These are phyloP conservation scores for Pardosa pseudoannulata DNA, from an alignment of 2,888 invertebrate species.

Conservation along the genomic window DNA sequence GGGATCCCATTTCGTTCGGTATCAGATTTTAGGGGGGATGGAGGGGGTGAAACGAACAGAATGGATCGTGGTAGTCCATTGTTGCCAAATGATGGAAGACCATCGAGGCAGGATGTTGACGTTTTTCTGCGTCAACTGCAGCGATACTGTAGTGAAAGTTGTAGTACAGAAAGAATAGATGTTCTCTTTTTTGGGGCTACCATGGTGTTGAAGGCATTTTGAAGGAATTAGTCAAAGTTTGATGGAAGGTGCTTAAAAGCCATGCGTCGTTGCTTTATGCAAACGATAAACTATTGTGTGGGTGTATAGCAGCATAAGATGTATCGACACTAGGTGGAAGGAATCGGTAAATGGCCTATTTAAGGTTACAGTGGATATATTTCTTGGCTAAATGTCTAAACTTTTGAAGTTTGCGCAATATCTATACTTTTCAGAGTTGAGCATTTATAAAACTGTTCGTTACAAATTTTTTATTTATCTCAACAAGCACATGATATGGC, in stretches of 20 bases:
- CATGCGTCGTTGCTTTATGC: neutral
- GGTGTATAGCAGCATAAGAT: too few relatives aligned
- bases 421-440: too few relatives aligned
- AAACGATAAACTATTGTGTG: too few relatives aligned
- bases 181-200: neutral
- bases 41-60: too few relatives aligned
- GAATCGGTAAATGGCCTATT: too few relatives aligned
- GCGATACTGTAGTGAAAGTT: neutral
- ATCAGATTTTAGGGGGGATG: conserved; percentile 29
- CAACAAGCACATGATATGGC: too few relatives aligned
- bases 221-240: conserved; percentile 31
- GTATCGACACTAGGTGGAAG: too few relatives aligned
- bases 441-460: too few relatives aligned
- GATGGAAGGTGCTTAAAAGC: conserved; percentile 32
- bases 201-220: neutral
- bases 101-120: neutral
- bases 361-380: too few relatives aligned
- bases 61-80: conserved; percentile 21
- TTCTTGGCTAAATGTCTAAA: too few relatives aligned
- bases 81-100: conserved; percentile 62
- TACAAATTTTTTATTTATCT: too few relatives aligned
- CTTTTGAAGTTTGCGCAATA: too few relatives aligned
- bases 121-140: neutral
- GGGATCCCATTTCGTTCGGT: conserved; percentile 11
- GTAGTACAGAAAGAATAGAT: neutral